A percentile compares a stretch with the other conserved stretches of the same genome.
Conservation (phyloP, 1,140 invertebrate genomes). For the Drosophila lowei region DNA sequence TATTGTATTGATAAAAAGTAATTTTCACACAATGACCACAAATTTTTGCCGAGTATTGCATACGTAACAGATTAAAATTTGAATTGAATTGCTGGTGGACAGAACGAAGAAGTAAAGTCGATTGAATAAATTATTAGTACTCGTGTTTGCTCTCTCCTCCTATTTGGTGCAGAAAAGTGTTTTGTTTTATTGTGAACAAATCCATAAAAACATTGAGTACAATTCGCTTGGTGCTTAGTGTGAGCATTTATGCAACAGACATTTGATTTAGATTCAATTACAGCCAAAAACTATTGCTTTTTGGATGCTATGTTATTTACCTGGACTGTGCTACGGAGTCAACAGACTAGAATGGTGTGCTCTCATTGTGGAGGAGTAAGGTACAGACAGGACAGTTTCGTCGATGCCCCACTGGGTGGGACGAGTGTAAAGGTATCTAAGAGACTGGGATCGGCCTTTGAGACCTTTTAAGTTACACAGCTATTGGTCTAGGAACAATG, state of each 20-base stretch:
- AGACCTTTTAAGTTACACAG: slow-evolving; percentile 25
- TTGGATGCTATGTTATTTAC: slow-evolving; percentile 12
- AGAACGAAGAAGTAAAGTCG: slow-evolving; percentile 29
- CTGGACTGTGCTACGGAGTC: slow-evolving; percentile 37
- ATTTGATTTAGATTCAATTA: slow-evolving; percentile 46
- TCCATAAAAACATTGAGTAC: slow-evolving; percentile 24
- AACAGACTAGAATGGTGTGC: slow-evolving; percentile 23
- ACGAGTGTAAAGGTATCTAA: slow-evolving; percentile 18
- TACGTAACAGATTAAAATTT: slow-evolving; percentile 40
- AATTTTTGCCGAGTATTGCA: slow-evolving; percentile 34
- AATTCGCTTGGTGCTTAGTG: slow-evolving; percentile 24
- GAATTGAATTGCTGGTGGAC: slow-evolving; percentile 50
- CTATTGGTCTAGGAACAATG: slow-evolving; percentile 77
- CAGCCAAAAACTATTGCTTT: slow-evolving; percentile 41
- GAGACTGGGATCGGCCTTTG: slow-evolving; percentile 34
- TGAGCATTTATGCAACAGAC: slow-evolving; percentile 32
- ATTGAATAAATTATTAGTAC: slow-evolving; percentile 17
- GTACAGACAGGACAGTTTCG: slow-evolving; percentile 35
- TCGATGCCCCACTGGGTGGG: slow-evolving; percentile 28
- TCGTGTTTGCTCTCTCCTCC: background rate
- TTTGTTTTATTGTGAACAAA: slow-evolving; percentile 44
- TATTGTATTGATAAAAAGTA: slow-evolving; percentile 59
- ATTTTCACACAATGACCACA: slow-evolving; percentile 60
- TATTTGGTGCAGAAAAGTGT: slow-evolving; percentile 32
- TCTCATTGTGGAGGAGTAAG: background rate